Percentiles rank a stretch among this genome's conserved stretches.
Conservation (phyloP, 2,888 invertebrate species). For the Drosophila hamatofila region DNA sequence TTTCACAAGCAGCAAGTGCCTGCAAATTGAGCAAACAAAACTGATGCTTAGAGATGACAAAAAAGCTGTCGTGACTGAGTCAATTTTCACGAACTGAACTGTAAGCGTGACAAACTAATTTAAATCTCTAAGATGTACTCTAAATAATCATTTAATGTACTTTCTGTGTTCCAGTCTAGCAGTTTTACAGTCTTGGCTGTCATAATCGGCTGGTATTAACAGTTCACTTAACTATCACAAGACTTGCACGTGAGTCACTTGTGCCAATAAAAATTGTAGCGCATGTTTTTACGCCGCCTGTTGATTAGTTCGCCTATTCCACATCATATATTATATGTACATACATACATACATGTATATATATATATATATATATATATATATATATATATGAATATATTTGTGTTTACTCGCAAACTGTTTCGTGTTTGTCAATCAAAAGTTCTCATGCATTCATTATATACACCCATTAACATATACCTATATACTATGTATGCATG, state of each 20-base stretch:
- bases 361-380: constrained; percentile 22
- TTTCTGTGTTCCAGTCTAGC: neutral
- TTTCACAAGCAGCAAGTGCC: constrained; percentile 18
- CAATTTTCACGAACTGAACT: neutral
- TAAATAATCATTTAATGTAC: too few species aligned
- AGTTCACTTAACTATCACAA: constrained; percentile 11
- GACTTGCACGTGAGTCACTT: constrained; percentile 29
- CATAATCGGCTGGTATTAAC: neutral
- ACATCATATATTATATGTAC: constrained; percentile 7
- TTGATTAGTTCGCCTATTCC: constrained; percentile 27
- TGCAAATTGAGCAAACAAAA: constrained; percentile 39
- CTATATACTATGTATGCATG: neutral
- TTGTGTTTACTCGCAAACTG: constrained; percentile 13
- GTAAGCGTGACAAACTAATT: neutral
- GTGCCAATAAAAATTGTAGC: constrained; percentile 18
- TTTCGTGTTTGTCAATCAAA: constrained; percentile 31
- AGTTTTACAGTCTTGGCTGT: neutral
- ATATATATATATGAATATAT: constrained; percentile 5
- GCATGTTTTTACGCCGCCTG: constrained; percentile 4
- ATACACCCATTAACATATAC: neutral
- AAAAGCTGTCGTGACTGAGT: neutral
- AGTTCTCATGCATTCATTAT: neutral
- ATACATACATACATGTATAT: neutral
- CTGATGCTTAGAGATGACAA: constrained; percentile 27
- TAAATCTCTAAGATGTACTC: neutral